Evolutionary conservation across 1,140 invertebrate genomes (phyloP).

Genomic region (Papilio aristodemus): DNA sequence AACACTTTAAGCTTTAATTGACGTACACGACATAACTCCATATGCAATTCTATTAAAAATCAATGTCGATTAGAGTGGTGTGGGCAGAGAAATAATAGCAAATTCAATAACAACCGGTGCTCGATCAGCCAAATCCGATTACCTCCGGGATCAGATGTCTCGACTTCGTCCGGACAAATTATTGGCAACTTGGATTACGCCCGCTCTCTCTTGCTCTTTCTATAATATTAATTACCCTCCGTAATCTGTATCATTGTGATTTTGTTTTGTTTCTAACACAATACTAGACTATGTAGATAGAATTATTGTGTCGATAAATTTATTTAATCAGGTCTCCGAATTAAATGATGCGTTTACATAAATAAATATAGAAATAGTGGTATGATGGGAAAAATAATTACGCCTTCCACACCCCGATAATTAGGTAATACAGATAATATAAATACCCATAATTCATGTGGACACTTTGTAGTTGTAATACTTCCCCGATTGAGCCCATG

Average conservation of each 20-base stretch:
- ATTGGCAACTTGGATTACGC: slow-evolving; percentile 64
- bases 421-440: too few species aligned
- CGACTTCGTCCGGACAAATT: slow-evolving; percentile 53
- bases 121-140: slow-evolving; percentile 76
- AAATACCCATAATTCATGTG: too few species aligned
- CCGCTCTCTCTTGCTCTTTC: slow-evolving; percentile 36
- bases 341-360: too few species aligned
- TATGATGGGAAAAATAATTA: too few species aligned
- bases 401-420: too few species aligned
- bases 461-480: too few species aligned
- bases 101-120: slow-evolving; percentile 64
- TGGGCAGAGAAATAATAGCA: slow-evolving; percentile 60
- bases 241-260: slow-evolving; percentile 49
- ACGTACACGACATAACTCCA: background rate
- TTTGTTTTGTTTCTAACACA: slow-evolving; percentile 39
- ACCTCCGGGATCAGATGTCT: slow-evolving; percentile 72
- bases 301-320: background rate
- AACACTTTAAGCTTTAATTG: background rate
- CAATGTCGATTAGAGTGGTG: slow-evolving; percentile 60
- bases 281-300: background rate
- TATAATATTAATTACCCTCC: slow-evolving; percentile 70
- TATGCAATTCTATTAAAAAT: slow-evolving; percentile 73
- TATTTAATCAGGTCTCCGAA: background rate
- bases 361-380: too few species aligned
- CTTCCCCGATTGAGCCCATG: too few species aligned